phyloP scores from a whole-genome alignment of 1,140 invertebrate genomes.

The Marisa cornuarietis region DNA sequence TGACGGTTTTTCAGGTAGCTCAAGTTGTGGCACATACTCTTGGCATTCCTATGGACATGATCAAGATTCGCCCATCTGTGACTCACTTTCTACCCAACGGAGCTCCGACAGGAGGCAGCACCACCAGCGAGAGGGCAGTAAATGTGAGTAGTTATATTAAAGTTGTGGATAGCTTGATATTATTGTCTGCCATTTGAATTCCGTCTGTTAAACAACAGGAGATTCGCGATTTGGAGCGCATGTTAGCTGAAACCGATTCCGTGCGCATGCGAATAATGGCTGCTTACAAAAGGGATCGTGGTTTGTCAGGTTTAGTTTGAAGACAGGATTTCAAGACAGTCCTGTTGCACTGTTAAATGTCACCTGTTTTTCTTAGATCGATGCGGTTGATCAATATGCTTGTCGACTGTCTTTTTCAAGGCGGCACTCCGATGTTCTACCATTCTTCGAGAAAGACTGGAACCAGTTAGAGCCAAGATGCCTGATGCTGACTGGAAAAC shows the following conservation, averaged over 20 bases:
- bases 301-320: background rate
- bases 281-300: background rate
- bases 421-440: constrained; percentile 40
- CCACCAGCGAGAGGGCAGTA: constrained; percentile 73
- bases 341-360: background rate
- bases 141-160: background rate
- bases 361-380: background rate
- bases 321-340: background rate
- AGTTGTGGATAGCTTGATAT: too few relatives aligned
- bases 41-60: constrained; percentile 75
- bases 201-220: too few relatives aligned
- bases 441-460: constrained; percentile 39
- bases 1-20: constrained; percentile 70
- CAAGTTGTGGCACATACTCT: constrained; percentile 80
- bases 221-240: too few relatives aligned
- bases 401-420: constrained; percentile 22
- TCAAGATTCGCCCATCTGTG: constrained; percentile 75
- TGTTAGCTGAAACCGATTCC: too few relatives aligned
- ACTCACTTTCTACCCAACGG: constrained; percentile 68
- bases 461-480: constrained; percentile 39
- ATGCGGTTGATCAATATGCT: background rate
- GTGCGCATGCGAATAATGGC: background rate
- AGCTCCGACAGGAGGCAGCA: constrained; percentile 75
- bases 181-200: too few relatives aligned
- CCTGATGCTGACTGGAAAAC: constrained; percentile 36